These are phyloP conservation scores for Caenorhabditis sp. DNA, from an alignment of 2,888 invertebrate species.

Conservation along the genomic window DNA sequence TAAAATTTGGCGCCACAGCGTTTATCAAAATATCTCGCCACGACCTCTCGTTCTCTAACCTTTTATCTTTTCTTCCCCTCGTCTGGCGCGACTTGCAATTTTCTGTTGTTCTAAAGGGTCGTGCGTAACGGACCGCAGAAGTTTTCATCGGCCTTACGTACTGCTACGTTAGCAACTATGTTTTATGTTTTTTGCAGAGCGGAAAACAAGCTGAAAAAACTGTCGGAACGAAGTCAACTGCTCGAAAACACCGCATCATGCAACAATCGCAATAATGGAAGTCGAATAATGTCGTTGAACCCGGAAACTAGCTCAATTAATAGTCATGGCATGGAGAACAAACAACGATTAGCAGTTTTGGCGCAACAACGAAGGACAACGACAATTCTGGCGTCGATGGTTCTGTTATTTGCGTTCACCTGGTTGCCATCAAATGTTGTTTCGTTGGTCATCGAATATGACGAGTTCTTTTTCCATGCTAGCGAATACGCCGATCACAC, in stretches of 20 bases:
- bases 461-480: slow-evolving; percentile 51
- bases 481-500: slow-evolving; percentile 51
- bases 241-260: slow-evolving; percentile 49
- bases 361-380: slow-evolving; percentile 58
- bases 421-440: slow-evolving; percentile 64
- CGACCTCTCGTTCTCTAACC: too few relatives aligned
- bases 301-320: background rate
- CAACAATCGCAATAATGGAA: slow-evolving; percentile 19
- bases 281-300: background rate
- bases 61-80: too few relatives aligned
- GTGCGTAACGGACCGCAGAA: too few relatives aligned
- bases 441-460: slow-evolving; percentile 62
- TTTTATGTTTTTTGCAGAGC: slow-evolving; percentile 47
- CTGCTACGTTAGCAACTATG: too few relatives aligned
- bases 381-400: slow-evolving; percentile 56
- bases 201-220: slow-evolving; percentile 62
- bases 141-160: too few relatives aligned
- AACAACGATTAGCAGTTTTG: slow-evolving; percentile 44
- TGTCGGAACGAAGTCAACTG: slow-evolving; percentile 62
- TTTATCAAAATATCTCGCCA: too few relatives aligned
- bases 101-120: too few relatives aligned
- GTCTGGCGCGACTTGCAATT: too few relatives aligned
- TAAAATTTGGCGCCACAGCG: too few relatives aligned
- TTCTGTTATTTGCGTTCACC: slow-evolving; percentile 57
- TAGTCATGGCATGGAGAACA: slow-evolving; percentile 23